A percentile compares a stretch with the other conserved stretches of the same genome.
Evolutionary conservation across 2,113 vertebrate species (phyloP).

Genomic region (Tapirus terrestris): DNA sequence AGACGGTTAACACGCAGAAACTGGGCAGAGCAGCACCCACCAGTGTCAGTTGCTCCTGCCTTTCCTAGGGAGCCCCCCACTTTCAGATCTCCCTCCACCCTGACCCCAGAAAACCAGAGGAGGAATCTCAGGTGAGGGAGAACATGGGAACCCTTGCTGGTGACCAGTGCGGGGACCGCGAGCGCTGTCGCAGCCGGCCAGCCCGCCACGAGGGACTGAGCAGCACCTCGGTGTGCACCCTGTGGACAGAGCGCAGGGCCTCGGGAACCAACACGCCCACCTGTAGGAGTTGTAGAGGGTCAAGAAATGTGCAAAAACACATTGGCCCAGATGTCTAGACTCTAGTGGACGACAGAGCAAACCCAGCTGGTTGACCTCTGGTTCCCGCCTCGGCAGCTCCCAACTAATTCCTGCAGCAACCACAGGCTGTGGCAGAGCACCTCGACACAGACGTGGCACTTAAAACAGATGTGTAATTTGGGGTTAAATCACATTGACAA

Average conservation of each 20-base stretch:
- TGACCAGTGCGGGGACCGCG: neutral
- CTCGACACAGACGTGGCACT: neutral
- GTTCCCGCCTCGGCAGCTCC: neutral
- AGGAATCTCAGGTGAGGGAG: neutral
- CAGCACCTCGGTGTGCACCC: neutral
- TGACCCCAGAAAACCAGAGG: neutral
- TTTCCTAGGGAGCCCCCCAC: neutral
- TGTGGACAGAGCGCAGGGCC: neutral
- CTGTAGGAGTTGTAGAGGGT: neutral
- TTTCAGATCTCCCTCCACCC: neutral
- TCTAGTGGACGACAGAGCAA: neutral
- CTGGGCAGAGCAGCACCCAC: fast-evolving
- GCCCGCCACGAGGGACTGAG: neutral
- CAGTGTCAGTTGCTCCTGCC: fast-evolving
- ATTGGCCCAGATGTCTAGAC: neutral
- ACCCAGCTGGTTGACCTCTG: fast-evolving
- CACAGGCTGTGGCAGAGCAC: too few species aligned
- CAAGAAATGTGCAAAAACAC: too few species aligned
- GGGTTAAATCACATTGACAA: neutral
- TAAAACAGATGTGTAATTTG: neutral
- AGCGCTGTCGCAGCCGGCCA: fast-evolving
- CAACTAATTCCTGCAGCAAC: too few species aligned
- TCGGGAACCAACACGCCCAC: neutral
- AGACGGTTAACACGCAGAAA: neutral
- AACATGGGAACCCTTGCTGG: neutral